Evolutionary conservation across 2,888 invertebrate genomes (phyloP).

Genomic region (Pherbina coryleti): DNA sequence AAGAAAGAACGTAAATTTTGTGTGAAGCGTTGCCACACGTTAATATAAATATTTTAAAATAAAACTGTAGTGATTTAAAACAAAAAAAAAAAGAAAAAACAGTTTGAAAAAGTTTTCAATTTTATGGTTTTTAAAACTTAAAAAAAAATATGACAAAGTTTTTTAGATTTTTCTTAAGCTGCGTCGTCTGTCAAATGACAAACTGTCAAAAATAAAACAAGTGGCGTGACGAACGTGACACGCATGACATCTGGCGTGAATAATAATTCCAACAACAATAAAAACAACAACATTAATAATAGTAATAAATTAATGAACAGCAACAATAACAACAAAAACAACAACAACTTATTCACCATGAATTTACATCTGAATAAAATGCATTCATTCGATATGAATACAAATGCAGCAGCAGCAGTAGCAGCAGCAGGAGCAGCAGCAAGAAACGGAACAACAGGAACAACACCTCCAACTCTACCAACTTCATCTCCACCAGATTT

Average conservation of each 20-base stretch:
- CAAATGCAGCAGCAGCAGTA: neutral
- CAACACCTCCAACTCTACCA: constrained; percentile 33
- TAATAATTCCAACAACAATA: constrained; percentile 1
- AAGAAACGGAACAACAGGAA: constrained; percentile 10
- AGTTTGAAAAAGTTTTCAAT: neutral
- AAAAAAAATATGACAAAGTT: neutral
- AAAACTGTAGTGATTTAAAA: neutral
- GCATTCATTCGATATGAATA: constrained; percentile 7
- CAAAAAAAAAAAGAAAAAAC: neutral
- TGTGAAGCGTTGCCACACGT: neutral
- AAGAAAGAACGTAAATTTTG: too few relatives aligned
- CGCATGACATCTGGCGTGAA: constrained; percentile 26
- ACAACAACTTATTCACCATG: neutral
- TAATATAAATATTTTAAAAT: neutral
- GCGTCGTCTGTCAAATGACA: neutral
- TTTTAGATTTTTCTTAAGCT: neutral
- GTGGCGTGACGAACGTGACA: constrained; percentile 22
- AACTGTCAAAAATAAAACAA: constrained; percentile 1
- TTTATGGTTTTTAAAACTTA: neutral
- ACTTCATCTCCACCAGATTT: constrained; percentile 62
- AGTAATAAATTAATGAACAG: constrained; percentile 2
- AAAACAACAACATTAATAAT: neutral
- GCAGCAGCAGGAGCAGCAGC: constrained; percentile 27
- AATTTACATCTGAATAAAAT: constrained; percentile 28
- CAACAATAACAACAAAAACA: neutral